Evolutionary conservation across 2,888 invertebrate genomes (phyloP), one percentile per base, ranked within the genome.

Genomic region (Frankliniella fusca): DNA sequence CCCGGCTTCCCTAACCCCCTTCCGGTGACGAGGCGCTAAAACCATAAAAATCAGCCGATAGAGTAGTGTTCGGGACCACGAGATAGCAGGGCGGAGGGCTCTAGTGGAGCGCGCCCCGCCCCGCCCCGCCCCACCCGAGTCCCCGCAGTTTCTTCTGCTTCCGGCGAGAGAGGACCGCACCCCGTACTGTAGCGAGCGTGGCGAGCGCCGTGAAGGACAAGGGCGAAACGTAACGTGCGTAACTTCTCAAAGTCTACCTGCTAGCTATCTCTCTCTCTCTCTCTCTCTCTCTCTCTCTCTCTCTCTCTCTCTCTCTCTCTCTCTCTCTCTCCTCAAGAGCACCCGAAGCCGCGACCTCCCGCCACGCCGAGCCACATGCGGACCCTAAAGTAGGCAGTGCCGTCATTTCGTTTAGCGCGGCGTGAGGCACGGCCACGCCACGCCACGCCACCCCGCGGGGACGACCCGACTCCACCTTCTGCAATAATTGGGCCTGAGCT

Each of bases 391-490:
- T 61, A n/a, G 23, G 70, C 70, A 76, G 70, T 10, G 27, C 27
- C 70, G 70, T 76, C 23, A 76, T 76, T 27, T 76, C 27, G 12
- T 70, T 20, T 23, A 27, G 23, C 70, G 20, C 54, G 54, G 80
- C 28, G 79, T 27, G 23, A 38, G 38, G 38, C 38, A 5, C 38
- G 5, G 38, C 38, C 38, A 38, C 38, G 38, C 38, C 38, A 38
- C 38, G 38, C 38, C 38, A 38, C 38, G 38, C 38, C 38, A 38
- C 38, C 38, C 38, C 79, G 65, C 80, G 81, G 48, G 48, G 84
- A 83, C 84, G 85, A 84, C 85, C 83, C 83, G 85, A 83, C 84
- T 84, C 83, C 83, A 84, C 82, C 84, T 83, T 83, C 83, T 84
- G 84, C 83, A 84, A 84, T 83, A 84, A 85, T 84, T 83, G 84